Percentiles rank a stretch among this genome's conserved stretches.
Conservation (phyloP, 2,888 invertebrate genomes). For the Nipponacmea schrenckii region DNA sequence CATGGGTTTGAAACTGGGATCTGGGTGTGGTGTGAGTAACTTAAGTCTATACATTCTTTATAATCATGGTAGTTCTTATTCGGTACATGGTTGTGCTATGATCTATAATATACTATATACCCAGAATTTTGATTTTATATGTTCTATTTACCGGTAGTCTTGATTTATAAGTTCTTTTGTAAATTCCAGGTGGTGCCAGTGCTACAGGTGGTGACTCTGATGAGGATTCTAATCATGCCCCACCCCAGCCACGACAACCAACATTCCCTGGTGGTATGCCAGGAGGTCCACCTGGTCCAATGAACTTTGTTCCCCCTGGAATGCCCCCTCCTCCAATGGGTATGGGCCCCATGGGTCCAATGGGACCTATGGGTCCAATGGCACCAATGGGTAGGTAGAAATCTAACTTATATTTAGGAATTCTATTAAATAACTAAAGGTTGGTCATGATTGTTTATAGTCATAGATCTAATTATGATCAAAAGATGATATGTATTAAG, state of each 20-base stretch:
- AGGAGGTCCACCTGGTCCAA: slow-evolving; percentile 23
- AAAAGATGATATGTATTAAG: not conserved
- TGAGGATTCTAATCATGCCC: slow-evolving; percentile 18
- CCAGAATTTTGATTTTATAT: no score
- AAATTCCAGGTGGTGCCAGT: no score
- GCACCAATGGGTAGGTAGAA: slow-evolving; percentile 47
- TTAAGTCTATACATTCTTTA: no score
- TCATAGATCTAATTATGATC: not conserved
- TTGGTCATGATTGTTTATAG: not conserved
- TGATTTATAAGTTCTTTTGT: no score
- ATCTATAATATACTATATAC: no score
- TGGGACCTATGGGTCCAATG: slow-evolving; percentile 54
- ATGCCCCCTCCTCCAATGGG: slow-evolving; percentile 54
- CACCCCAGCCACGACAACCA: slow-evolving; percentile 4
- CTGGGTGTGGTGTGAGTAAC: no score
- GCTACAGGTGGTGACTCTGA: slow-evolving; percentile 14
- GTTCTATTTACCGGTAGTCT: no score
- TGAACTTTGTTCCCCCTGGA: slow-evolving; percentile 34
- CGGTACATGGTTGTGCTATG: no score
- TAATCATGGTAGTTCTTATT: no score
- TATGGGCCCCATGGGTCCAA: slow-evolving; percentile 51
- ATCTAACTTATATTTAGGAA: not conserved
- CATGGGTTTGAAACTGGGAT: no score
- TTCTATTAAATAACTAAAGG: not conserved
- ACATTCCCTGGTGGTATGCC: slow-evolving; percentile 16